phyloP scores from a whole-genome alignment of 2,797 vertebrate species.

The Epinephelus awoara region DNA sequence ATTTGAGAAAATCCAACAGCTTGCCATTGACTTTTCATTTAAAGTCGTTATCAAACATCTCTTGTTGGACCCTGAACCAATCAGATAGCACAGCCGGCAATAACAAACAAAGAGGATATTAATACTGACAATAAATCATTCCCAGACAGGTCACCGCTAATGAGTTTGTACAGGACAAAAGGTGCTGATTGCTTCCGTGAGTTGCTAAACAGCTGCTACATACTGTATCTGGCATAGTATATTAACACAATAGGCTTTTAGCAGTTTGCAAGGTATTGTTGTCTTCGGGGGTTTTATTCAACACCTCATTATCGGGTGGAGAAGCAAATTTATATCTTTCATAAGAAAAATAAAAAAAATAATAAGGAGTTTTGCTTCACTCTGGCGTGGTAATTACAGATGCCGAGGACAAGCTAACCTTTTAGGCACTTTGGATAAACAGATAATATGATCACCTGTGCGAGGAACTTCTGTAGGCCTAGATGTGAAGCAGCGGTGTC shows the following conservation, averaged over 20 bases:
- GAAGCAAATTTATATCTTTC: conserved; percentile 37
- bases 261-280: conserved; percentile 38
- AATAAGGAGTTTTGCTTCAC: conserved; percentile 20
- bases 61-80: conserved; percentile 66
- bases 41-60: conserved; percentile 71
- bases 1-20: conserved; percentile 56
- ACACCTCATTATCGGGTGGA: conserved; percentile 45
- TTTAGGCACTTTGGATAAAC: conserved; percentile 62
- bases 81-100: conserved; percentile 60
- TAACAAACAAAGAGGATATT: conserved; percentile 77
- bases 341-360: conserved; percentile 24
- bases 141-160: conserved; percentile 74
- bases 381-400: conserved; percentile 55
- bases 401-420: conserved; percentile 59
- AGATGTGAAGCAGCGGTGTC: conserved; percentile 51
- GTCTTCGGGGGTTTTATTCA: conserved; percentile 40
- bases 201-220: conserved; percentile 55
- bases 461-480: conserved; percentile 38
- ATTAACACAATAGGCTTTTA: conserved; percentile 39
- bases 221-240: conserved; percentile 43
- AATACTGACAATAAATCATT: conserved; percentile 77
- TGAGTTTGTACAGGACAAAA: conserved; percentile 72
- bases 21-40: conserved; percentile 73
- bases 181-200: conserved; percentile 59
- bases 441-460: conserved; percentile 66